Evolutionary conservation across 1,140 invertebrate genomes (phyloP).

Genomic region (Macrobrachium nipponense): DNA sequence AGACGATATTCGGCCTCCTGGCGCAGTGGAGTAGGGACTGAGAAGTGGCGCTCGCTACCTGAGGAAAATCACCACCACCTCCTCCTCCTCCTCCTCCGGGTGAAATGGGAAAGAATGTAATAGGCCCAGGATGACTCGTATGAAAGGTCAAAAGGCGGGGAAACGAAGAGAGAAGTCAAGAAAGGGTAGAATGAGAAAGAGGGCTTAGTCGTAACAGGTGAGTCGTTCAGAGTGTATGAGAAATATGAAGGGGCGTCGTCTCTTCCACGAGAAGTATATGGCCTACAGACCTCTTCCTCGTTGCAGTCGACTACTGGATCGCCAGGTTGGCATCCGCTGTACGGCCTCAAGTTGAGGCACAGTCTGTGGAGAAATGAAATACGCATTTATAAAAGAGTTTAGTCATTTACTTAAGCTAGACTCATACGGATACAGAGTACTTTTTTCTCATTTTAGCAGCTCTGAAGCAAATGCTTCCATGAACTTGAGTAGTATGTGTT

Average conservation of each 20-base stretch:
- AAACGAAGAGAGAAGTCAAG: not conserved
- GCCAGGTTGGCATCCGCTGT: not conserved
- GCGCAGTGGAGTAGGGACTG: not conserved
- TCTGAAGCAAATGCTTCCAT: not conserved
- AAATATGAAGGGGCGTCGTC: not conserved
- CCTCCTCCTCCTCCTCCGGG: no score
- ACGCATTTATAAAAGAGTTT: no score
- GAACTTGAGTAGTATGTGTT: no score
- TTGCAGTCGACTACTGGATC: not conserved
- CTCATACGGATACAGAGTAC: not conserved
- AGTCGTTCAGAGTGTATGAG: not conserved
- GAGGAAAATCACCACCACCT: no score
- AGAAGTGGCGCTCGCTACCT: no score
- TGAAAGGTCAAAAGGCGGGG: no score
- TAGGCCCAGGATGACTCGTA: no score
- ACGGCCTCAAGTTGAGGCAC: not conserved
- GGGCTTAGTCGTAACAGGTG: not conserved
- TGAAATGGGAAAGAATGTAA: no score
- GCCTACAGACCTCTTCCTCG: constrained; percentile 1
- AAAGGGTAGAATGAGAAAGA: not conserved
- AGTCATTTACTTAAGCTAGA: not conserved
- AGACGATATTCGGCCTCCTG: not conserved
- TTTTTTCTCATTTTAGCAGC: not conserved
- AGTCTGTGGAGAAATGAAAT: not conserved
- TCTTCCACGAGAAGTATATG: not conserved